Conservation (phyloP, 2,113 vertebrate species). For the Chrysochloris asiatica region DNA sequence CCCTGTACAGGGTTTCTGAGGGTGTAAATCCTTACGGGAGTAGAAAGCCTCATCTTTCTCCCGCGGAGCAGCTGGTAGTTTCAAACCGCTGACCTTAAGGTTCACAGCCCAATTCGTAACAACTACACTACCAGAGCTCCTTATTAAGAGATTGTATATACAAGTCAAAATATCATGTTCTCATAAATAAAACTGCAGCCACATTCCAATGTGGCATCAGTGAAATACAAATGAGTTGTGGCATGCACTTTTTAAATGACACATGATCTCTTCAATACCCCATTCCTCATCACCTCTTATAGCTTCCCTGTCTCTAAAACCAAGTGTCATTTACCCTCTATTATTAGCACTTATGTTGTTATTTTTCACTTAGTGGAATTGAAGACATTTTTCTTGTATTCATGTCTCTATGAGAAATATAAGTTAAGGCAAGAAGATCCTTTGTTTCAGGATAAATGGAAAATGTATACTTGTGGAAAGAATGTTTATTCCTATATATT, state of each 20-base stretch:
- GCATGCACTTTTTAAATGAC: background rate
- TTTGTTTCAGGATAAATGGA: background rate
- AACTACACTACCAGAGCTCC: too few species aligned
- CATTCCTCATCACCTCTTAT: background rate
- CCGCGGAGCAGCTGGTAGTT: too few species aligned
- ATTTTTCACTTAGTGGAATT: background rate
- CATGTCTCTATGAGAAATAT: background rate
- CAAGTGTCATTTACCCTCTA: background rate
- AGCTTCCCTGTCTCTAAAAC: background rate
- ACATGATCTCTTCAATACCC: background rate
- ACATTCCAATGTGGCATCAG: background rate
- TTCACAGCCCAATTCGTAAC: too few species aligned
- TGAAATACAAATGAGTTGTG: background rate
- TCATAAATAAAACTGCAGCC: background rate
- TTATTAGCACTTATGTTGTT: background rate
- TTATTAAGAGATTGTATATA: background rate
- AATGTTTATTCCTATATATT: background rate
- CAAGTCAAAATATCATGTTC: background rate
- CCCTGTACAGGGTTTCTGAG: too few species aligned
- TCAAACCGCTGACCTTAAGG: too few species aligned
- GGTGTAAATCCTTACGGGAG: too few species aligned
- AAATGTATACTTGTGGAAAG: constrained; percentile 13
- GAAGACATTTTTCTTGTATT: background rate
- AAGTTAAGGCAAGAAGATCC: background rate
- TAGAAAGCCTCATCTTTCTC: too few species aligned